phyloP scores from a whole-genome alignment of 2,113 vertebrate genomes.

The Sardina pilchardus region DNA sequence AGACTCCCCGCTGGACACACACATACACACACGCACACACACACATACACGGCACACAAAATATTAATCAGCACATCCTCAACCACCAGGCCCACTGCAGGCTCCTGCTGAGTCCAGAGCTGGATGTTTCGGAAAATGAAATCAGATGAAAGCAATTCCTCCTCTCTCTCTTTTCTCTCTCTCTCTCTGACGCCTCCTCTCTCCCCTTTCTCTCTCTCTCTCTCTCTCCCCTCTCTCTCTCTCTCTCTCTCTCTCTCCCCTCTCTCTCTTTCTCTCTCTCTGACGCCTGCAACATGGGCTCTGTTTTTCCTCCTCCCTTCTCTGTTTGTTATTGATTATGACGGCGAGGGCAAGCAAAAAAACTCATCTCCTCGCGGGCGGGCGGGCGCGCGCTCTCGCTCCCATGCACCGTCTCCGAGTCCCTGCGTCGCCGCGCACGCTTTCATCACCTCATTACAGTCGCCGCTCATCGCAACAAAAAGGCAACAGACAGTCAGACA shows the following conservation, averaged over 20 bases:
- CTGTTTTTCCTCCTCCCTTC: neutral
- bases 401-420: neutral
- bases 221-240: neutral
- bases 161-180: neutral
- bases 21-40: neutral
- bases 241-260: neutral
- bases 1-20: neutral
- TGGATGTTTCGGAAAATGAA: neutral
- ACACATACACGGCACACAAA: neutral
- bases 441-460: conserved; percentile 15
- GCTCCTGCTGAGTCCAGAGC: neutral
- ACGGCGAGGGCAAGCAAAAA: neutral
- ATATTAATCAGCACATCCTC: neutral
- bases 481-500: neutral
- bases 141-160: conserved; percentile 12
- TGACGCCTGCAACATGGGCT: neutral
- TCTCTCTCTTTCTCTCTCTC: neutral
- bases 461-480: neutral
- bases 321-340: conserved; percentile 7
- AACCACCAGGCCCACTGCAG: neutral
- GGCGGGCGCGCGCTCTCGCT: too few relatives aligned
- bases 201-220: too few relatives aligned
- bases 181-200: neutral
- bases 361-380: neutral
- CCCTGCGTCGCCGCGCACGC: neutral